A percentile compares a stretch with the other conserved stretches of the same genome.
Conservation (phyloP, 2,888 invertebrate genomes). For the Eueremaeus valkanovi region DNA sequence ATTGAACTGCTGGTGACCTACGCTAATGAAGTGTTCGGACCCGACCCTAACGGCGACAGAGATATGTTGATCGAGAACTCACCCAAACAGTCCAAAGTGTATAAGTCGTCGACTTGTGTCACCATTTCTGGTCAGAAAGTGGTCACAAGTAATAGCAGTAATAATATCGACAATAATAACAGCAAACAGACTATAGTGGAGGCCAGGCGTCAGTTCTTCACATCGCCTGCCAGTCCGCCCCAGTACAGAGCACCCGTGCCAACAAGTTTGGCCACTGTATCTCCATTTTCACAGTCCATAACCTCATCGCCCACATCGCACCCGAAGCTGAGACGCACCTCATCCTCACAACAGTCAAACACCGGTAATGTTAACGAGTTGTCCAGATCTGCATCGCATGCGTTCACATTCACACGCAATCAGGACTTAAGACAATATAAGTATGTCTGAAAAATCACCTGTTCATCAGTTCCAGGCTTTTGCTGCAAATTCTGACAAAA, state of each 20-base stretch:
- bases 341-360: constrained; percentile 22
- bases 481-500: too few species aligned
- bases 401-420: neutral
- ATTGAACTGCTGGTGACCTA: constrained; percentile 58
- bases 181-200: constrained; percentile 37
- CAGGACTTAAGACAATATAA: neutral
- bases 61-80: constrained; percentile 1
- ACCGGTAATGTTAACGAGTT: neutral
- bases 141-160: constrained; percentile 15
- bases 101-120: constrained; percentile 37
- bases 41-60: neutral
- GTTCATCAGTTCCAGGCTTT: too few species aligned
- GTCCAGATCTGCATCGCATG: constrained; percentile 9
- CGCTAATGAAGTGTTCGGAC: constrained; percentile 51
- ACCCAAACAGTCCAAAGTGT: constrained; percentile 20
- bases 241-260: neutral
- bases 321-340: constrained; percentile 2
- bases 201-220: constrained; percentile 43
- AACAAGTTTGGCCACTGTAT: constrained; percentile 1
- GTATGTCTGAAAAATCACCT: neutral
- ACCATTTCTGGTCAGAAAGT: constrained; percentile 28
- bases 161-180: neutral
- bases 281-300: constrained; percentile 26
- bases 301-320: constrained; percentile 26
- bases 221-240: constrained; percentile 29